Conservation (phyloP, 2,797 vertebrate species). For the Microctenopoma lineatum region DNA sequence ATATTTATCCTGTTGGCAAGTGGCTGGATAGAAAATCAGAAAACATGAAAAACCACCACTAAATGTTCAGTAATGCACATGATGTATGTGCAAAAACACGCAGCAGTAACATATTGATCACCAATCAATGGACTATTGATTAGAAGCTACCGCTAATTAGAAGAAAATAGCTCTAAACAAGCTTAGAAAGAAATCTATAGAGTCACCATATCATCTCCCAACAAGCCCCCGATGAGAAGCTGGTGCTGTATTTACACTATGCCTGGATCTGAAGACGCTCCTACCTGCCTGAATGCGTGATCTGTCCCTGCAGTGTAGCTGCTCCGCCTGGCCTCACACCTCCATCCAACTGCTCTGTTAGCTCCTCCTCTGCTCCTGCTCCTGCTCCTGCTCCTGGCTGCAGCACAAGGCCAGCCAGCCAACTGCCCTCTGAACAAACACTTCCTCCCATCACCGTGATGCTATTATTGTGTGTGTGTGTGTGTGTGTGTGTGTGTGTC, state of each 20-base stretch:
- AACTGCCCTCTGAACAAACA: constrained; percentile 69
- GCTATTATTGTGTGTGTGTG: constrained; percentile 40
- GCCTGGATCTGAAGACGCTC: constrained; percentile 1
- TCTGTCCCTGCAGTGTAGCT: constrained; percentile 22
- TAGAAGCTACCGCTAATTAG: neutral
- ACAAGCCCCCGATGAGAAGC: neutral
- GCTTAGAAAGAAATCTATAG: neutral
- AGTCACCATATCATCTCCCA: neutral
- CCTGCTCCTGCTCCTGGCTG: constrained; percentile 46
- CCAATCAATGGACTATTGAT: neutral
- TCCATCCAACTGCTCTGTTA: constrained; percentile 32
- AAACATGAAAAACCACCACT: neutral
- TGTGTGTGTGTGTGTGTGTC: constrained; percentile 32
- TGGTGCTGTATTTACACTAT: neutral
- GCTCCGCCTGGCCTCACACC: constrained; percentile 45
- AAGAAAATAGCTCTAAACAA: constrained; percentile 3
- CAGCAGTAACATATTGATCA: neutral
- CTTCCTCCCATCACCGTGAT: constrained; percentile 50
- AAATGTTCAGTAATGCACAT: neutral
- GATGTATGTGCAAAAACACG: neutral
- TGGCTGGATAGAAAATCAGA: neutral
- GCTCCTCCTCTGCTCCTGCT: constrained; percentile 56
- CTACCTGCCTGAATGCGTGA: constrained; percentile 48
- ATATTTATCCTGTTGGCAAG: neutral
- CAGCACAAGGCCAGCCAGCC: constrained; percentile 36